Evolutionary conservation across 2,113 vertebrate species (phyloP).

Genomic region (Gobiocypris rarus): DNA sequence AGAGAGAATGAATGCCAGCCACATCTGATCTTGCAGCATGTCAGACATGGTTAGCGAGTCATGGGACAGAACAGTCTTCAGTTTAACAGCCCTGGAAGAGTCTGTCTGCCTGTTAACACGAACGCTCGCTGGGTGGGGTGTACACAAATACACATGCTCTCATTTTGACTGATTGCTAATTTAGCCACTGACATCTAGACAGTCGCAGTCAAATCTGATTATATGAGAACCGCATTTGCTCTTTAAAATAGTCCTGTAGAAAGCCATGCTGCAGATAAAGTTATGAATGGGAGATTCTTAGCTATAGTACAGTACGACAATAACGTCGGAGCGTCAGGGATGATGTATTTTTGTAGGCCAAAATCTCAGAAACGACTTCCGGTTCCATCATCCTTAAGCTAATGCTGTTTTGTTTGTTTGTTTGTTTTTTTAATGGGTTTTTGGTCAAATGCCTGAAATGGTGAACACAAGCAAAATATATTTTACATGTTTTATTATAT

Average conservation of each 20-base stretch:
- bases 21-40: conserved; percentile 40
- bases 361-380: background rate
- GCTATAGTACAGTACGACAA: background rate
- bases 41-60: conserved; percentile 49
- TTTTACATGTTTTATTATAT: background rate
- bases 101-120: conserved; percentile 37
- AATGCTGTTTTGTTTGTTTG: background rate
- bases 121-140: conserved; percentile 14
- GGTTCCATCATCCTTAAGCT: background rate
- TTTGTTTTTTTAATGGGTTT: background rate
- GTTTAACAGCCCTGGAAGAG: conserved; percentile 38
- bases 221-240: conserved; percentile 7
- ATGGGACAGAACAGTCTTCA: conserved; percentile 24
- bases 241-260: background rate
- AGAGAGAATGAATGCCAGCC: background rate
- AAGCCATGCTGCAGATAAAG: background rate
- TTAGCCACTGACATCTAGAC: conserved; percentile 33
- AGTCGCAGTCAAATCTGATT: conserved; percentile 20
- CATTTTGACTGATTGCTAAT: conserved; percentile 19
- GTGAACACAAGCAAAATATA: background rate
- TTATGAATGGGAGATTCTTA: background rate
- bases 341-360: background rate
- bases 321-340: background rate
- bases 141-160: conserved; percentile 37
- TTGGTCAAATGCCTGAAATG: background rate